Evolutionary conservation across 2,113 vertebrate genomes (phyloP), one percentile per base, ranked within the genome.

Genomic region (Smithornis capensis): DNA sequence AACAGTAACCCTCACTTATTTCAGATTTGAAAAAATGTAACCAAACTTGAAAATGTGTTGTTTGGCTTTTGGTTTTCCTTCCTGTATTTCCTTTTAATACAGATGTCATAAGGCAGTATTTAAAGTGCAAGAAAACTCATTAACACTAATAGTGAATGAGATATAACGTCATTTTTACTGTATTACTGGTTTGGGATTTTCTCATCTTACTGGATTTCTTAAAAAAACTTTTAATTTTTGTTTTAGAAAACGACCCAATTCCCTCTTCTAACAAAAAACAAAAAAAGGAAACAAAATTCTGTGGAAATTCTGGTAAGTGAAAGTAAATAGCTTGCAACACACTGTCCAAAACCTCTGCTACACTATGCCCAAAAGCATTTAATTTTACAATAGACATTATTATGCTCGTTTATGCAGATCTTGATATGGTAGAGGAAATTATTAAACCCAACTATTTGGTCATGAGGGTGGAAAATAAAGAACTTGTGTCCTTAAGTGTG

Each of bases 351-450:
- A n/a, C 45, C n/a, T 40, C 23, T 40, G 22, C 50, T 57, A 16
- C 53, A 14, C 56, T 60, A 19, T 49, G 75, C 47, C 60, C 79
- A 67, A 92, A 81, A 93, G 85, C 79, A 44, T 92, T 80, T 31
- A 50, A 63, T 92, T 70, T 86, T 78, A 29, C 31, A 92, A 64
- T 22, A 83, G 52, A 8, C 49, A 22, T 53, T 83, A 67, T 74
- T 81, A 50, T 53, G n/a, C 13, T 86, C 81, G 52, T 63, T 27
- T 83, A 86, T 71, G 79, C 56, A 93, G 71, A 87, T 89, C 85
- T 84, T 64, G 92, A 94, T 94, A 84, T 33, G n/a, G 40, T 1
- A 75, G 40, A 93, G 93, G 88, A 95, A 94, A 95, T 90, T 92
- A 89, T 53, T 89, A 75, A 90, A 95, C 64, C 60, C 14, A 94